Evolutionary conservation across 2,797 vertebrate genomes (phyloP).

Genomic region (Notamacropus eugenii): DNA sequence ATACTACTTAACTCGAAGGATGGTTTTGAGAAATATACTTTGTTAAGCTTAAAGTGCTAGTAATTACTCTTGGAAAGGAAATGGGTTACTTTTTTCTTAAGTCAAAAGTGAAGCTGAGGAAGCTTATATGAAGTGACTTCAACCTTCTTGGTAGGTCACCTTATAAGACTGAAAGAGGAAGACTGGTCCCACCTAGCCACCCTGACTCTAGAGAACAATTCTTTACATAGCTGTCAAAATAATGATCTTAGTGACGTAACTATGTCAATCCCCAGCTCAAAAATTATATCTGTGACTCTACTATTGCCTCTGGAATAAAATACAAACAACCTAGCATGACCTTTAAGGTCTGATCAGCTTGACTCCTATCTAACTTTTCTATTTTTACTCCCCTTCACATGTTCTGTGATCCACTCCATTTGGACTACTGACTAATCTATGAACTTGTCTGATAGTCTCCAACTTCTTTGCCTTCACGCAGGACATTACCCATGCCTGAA

Average conservation of each 20-base stretch:
- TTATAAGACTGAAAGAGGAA: not conserved
- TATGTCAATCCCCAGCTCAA: not conserved
- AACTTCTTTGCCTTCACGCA: not conserved
- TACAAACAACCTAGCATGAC: not conserved
- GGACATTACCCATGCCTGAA: not conserved
- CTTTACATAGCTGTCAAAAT: not conserved
- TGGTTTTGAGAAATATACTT: not conserved
- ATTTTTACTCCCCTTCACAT: not conserved
- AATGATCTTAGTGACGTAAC: not conserved
- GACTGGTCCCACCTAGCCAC: not conserved
- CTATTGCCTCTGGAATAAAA: not conserved
- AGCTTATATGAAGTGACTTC: not conserved
- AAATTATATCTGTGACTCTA: not conserved
- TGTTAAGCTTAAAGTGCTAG: not conserved
- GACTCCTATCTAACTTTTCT: not conserved
- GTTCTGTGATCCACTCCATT: not conserved
- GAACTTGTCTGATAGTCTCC: not conserved
- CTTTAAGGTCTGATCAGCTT: not conserved
- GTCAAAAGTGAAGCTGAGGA: not conserved
- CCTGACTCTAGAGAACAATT: not conserved
- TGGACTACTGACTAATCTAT: not conserved
- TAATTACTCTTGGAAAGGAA: not conserved
- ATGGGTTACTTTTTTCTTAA: not conserved
- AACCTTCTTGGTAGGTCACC: not conserved
- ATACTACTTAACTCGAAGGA: not conserved